Base-by-base conservation (phyloP, 1,140 invertebrate genomes). In the Zaprionus ghesquierei region DNA sequence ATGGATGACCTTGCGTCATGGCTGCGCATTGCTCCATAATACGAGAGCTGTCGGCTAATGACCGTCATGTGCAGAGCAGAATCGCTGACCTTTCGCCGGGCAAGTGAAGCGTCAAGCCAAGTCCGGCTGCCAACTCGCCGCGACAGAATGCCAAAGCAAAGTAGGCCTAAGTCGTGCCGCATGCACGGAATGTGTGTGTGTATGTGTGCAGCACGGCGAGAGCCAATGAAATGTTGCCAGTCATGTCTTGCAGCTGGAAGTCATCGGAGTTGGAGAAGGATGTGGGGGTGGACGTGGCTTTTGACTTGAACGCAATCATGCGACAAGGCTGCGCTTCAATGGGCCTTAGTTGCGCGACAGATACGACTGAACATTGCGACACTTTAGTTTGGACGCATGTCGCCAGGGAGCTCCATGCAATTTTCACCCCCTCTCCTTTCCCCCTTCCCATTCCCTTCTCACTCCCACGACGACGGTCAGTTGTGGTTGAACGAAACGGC, bases 41-140 rank as follows among this genome's bases (percentile, higher is more conserved):
- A 15, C n/a, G n/a, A 41, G 35, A 41, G 41, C 33, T 3, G 33
- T 4, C 77, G 77, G 64, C 71, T 75, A 78, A 81, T 70, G 65
- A 66, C 74, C 68, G 59, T 49, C 59, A 66, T 35, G 35, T 35
- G 27, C 69, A 50, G 35, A 5, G 27, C 56, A 78, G 71, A 81
- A 79, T 63, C 69, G 76, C 69, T 86, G 84, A 86, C 82, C 82
- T 89, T 79, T 86, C 49, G 41, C 33, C 78, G 65, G 59, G 15
- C 63, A 65, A 61, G 59, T 66, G 72, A 65, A 70, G 50, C 66
- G 65, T 62, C 60, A 41, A 50, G 29, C 41, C 41, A 84, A 76
- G 64, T 84, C 79, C 80, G 79, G 74, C 68, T 70, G 25, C 25
- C 25, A 6, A 2, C 35, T 22, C n/a, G n/a, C n/a, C n/a, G 22